Evolutionary conservation across 2,888 invertebrate genomes (phyloP), one percentile per base, ranked within the genome.

Genomic region (Drosophila anomelani): DNA sequence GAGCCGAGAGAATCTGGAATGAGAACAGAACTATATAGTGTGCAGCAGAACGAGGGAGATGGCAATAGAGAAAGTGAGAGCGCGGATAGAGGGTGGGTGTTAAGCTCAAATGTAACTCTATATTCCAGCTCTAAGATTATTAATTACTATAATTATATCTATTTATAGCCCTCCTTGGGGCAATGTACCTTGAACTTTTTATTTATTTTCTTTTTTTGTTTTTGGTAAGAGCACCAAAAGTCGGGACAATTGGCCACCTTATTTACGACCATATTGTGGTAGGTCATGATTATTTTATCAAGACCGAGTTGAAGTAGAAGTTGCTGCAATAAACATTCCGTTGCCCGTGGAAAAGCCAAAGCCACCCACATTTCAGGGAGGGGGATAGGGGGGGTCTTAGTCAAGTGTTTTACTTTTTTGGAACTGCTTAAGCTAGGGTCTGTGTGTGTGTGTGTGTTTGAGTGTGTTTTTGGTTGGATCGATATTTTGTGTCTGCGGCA

Each of bases 401-500:
- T 77, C 82, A 82, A 85, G 85, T 82, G 85, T 83, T 80, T 80
- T 85, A 80, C 81, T 81, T 85, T 86, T 86, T 68, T 43, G 61
- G 71, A 72, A 77, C 86, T 85, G 78, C 84, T 81, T 85, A 78
- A 86, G 64, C 76, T 55, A 53, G 29, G 29, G 29, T 34, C 10
- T 15, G 36, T 15, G 41, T 53, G 46, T 32, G 53, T 59, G 76
- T 64, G n/a, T n/a, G 20, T 20, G 20, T 20, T 20, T 20, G 20
- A 20, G 59, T 64, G 63, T 68, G 46, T 62, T 81, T 70, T 75
- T 79, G 76, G 71, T 77, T 79, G 86, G 86, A 88, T 85, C 85
- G 85, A 88, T 85, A 88, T 80, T 79, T 88, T 84, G 81, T 81
- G 85, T 88, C 88, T 88, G 83, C 83, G 71, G 72, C 76, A 80